These are phyloP conservation scores for Oreochromis tanganicae DNA, from an alignment of 2,113 vertebrate species.

Conservation along the genomic window DNA sequence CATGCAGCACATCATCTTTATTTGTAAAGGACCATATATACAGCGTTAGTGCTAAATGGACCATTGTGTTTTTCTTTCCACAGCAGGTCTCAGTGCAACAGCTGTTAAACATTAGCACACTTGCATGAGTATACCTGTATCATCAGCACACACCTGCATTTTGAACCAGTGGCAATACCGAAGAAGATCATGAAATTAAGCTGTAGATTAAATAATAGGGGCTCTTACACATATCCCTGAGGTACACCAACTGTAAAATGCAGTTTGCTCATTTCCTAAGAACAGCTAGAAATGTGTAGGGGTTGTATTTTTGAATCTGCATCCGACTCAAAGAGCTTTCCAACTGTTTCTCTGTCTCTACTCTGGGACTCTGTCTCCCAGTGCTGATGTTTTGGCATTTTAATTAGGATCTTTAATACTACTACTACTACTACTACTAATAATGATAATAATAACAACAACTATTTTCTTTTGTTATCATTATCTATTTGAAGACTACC, in stretches of 20 bases:
- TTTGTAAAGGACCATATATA: neutral
- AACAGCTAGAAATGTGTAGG: neutral
- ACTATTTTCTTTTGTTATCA: neutral
- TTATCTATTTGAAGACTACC: neutral
- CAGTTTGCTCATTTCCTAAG: neutral
- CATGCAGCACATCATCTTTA: neutral
- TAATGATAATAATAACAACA: neutral
- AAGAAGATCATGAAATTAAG: neutral
- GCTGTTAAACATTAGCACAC: neutral
- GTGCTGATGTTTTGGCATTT: neutral
- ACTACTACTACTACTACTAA: neutral
- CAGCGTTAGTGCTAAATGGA: neutral
- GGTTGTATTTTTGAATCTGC: neutral
- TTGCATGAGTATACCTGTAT: neutral
- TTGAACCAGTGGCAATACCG: neutral
- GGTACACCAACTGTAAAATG: neutral
- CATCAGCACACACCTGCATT: neutral
- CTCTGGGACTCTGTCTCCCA: neutral
- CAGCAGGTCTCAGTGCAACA: neutral
- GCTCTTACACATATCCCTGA: neutral
- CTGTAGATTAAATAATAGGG: neutral
- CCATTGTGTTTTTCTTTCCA: neutral
- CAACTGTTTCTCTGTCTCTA: neutral
- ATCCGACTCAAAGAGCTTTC: neutral
- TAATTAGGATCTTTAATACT: neutral